A percentile compares a stretch with the other conserved stretches of the same genome.
phyloP scores from a whole-genome alignment of 2,113 vertebrate species.

The Rhea americana region DNA sequence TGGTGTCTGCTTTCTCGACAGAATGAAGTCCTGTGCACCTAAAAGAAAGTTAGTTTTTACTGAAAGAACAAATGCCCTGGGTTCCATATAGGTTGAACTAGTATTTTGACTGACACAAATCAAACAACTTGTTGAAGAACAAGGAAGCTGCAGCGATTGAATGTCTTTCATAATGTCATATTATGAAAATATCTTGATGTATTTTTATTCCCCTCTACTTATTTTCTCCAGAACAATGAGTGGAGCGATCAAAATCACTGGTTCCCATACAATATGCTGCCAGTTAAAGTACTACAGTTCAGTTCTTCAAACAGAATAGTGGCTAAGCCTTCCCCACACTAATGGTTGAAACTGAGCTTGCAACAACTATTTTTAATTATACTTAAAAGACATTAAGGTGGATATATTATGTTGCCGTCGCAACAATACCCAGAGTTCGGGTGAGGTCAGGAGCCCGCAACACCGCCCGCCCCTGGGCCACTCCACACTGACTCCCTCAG shows the following conservation, averaged over 20 bases:
- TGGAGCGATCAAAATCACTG: not conserved
- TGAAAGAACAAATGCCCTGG: not conserved
- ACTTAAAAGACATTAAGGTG: not conserved
- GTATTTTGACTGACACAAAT: not conserved
- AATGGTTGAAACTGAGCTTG: not conserved
- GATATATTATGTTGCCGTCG: fast-evolving
- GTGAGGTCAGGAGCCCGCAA: no score
- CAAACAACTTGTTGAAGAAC: not conserved
- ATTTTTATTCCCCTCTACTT: not conserved
- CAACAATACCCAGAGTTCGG: no score
- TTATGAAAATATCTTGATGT: not conserved
- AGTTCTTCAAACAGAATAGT: not conserved
- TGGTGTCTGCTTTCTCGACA: not conserved
- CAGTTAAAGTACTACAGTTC: not conserved
- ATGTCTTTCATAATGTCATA: not conserved
- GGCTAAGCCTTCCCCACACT: not conserved
- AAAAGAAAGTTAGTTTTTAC: not conserved
- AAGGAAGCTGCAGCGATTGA: not conserved
- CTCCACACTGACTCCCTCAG: no score
- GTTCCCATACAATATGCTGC: not conserved
- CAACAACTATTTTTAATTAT: not conserved
- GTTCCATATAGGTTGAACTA: not conserved
- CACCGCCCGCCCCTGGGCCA: no score
- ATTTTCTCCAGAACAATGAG: not conserved
- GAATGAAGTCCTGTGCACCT: not conserved